Evolutionary conservation across 2,797 vertebrate genomes (phyloP).

Genomic region (Pipistrellus nathusii): DNA sequence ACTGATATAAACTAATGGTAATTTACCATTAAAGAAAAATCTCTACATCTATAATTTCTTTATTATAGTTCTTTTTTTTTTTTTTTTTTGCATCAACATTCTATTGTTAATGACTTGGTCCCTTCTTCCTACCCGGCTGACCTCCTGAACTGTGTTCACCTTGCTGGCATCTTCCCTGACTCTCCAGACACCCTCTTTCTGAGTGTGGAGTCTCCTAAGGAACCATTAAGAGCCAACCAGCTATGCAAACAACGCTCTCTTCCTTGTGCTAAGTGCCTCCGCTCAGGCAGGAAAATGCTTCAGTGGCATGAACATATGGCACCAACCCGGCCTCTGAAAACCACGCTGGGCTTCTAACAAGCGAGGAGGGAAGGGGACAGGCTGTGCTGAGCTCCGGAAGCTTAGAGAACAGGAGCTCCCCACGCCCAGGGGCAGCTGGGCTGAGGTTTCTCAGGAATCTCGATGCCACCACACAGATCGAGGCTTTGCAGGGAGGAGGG

Average conservation of each 20-base stretch:
- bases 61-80: not conserved
- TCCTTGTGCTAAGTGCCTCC: constrained; percentile 65
- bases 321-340: constrained; percentile 25
- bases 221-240: constrained; percentile 51
- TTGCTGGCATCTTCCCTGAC: constrained; percentile 31
- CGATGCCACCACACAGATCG: not conserved
- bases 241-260: constrained; percentile 56
- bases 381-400: constrained; percentile 5
- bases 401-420: not conserved
- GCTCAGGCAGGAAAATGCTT: constrained; percentile 68
- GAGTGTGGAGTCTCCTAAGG: constrained; percentile 26
- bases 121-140: constrained; percentile 22
- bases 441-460: not conserved
- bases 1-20: not conserved
- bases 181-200: constrained; percentile 23
- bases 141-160: constrained; percentile 30
- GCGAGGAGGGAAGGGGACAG: not conserved
- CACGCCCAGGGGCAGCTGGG: not conserved
- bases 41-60: not conserved
- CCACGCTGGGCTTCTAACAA: constrained; percentile 68
- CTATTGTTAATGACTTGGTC: not conserved
- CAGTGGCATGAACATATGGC: constrained; percentile 68
- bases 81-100: not conserved
- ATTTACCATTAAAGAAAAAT: constrained; percentile 5
- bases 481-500: not conserved